Percentiles rank a stretch among this genome's conserved stretches.
Evolutionary conservation across 2,888 invertebrate species (phyloP).

Genomic region (Marronus borbonicus): DNA sequence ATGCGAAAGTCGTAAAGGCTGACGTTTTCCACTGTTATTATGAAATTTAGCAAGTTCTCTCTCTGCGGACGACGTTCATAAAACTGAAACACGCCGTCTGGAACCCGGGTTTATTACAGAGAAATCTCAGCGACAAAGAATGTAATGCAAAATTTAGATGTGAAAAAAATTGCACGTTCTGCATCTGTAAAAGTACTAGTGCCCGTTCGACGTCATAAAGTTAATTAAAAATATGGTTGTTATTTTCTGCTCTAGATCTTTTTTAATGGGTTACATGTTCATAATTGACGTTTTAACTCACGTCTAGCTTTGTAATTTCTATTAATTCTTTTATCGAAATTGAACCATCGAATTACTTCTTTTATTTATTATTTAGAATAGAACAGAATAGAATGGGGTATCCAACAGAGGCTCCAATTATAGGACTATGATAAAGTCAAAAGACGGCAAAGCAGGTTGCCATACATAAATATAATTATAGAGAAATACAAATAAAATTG

Average conservation of each 20-base stretch:
- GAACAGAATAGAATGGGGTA: too few species aligned
- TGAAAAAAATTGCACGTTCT: conserved; percentile 44
- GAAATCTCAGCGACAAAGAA: conserved; percentile 52
- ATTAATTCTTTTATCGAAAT: too few species aligned
- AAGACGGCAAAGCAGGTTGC: too few species aligned
- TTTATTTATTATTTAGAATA: too few species aligned
- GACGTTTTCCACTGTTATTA: conserved; percentile 47
- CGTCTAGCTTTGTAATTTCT: too few species aligned
- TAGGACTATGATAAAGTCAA: too few species aligned
- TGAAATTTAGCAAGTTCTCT: conserved; percentile 52
- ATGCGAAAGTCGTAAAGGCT: conserved; percentile 34
- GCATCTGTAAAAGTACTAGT: conserved; percentile 26
- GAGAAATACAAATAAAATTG: too few species aligned
- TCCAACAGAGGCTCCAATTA: too few species aligned
- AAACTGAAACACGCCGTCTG: conserved; percentile 54
- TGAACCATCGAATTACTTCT: too few species aligned
- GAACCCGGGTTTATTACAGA: conserved; percentile 50
- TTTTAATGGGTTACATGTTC: background rate
- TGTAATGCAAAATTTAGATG: conserved; percentile 49
- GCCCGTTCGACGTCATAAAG: conserved; percentile 34
- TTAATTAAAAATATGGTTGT: conserved; percentile 42
- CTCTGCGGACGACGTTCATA: conserved; percentile 51
- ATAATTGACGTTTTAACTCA: too few species aligned
- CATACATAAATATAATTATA: too few species aligned
- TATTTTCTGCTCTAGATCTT: conserved; percentile 33